A percentile compares a stretch with the other conserved stretches of the same genome.
These are phyloP conservation scores for Drosophila paucipuncta DNA, from an alignment of 2,888 invertebrate genomes.

Conservation along the genomic window DNA sequence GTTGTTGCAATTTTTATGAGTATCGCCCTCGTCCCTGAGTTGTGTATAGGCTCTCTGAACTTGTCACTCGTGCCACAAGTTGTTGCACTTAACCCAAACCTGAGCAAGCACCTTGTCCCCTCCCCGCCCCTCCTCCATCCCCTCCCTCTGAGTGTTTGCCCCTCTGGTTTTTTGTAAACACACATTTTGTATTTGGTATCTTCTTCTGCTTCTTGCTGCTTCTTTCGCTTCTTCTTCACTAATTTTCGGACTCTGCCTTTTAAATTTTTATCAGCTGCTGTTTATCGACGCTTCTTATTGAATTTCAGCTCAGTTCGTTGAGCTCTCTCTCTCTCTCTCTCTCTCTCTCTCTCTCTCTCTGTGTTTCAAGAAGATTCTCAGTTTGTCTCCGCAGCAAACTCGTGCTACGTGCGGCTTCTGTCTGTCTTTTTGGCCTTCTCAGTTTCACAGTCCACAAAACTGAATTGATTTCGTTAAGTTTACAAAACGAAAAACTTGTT, in stretches of 20 bases:
- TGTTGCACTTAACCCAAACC: conserved; percentile 54
- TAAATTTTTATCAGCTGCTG: conserved; percentile 73
- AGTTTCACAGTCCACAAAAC: conserved; percentile 36
- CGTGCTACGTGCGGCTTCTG: conserved; percentile 65
- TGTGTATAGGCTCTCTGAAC: conserved; percentile 41
- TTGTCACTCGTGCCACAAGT: conserved; percentile 79
- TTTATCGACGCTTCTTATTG: conserved; percentile 76
- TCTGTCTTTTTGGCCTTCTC: conserved; percentile 17
- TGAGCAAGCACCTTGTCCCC: conserved; percentile 3
- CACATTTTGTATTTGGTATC: conserved; percentile 27
- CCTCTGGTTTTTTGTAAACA: conserved; percentile 4
- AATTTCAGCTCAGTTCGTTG: conserved; percentile 64
- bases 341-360: not conserved
- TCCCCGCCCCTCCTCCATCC: no score
- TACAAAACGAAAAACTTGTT: conserved; percentile 65
- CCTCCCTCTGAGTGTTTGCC: not conserved
- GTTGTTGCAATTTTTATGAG: conserved; percentile 48
- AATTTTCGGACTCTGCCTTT: conserved; percentile 70
- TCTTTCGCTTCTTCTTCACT: conserved; percentile 46
- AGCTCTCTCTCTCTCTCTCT: conserved; percentile 23
- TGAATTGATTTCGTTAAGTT: conserved; percentile 76
- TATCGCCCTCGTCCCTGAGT: conserved; percentile 31
- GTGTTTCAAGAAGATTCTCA: conserved; percentile 27
- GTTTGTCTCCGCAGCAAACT: conserved; percentile 43
- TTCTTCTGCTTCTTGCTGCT: conserved; percentile 33